Conservation (phyloP, 2,113 vertebrate species). For the Galemys pyrenaicus region DNA sequence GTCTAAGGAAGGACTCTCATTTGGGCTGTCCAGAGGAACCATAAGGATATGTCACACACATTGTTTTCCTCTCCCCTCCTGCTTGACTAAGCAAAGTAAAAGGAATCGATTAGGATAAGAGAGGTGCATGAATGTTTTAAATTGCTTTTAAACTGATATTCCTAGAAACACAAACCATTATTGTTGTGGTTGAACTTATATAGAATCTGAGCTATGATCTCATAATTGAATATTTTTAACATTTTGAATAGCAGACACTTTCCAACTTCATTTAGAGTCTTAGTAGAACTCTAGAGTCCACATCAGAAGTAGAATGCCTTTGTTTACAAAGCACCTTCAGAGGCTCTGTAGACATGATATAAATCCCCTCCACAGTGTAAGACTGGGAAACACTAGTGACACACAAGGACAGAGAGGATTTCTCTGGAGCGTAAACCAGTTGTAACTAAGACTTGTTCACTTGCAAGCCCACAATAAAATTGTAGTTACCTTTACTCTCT, state of each 20-base stretch:
- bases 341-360: not conserved
- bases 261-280: not conserved
- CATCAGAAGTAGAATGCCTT: not conserved
- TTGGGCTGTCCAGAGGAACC: not conserved
- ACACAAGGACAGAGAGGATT: not conserved
- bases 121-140: not conserved
- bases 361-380: not conserved
- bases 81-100: not conserved
- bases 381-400: fast-evolving
- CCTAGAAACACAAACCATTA: not conserved
- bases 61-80: not conserved
- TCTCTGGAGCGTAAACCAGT: not conserved
- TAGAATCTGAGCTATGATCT: not conserved
- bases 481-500: not conserved
- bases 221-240: not conserved
- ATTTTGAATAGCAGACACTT: not conserved
- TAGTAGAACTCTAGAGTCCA: not conserved
- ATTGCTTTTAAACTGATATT: not conserved
- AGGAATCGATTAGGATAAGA: not conserved
- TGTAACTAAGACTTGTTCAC: not conserved
- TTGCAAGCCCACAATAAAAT: not conserved
- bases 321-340: not conserved
- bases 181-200: not conserved
- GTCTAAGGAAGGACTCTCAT: not conserved
- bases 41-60: not conserved